These are phyloP conservation scores for Bombus fervidus DNA, from an alignment of 1,140 invertebrate genomes.

Conservation along the genomic window DNA sequence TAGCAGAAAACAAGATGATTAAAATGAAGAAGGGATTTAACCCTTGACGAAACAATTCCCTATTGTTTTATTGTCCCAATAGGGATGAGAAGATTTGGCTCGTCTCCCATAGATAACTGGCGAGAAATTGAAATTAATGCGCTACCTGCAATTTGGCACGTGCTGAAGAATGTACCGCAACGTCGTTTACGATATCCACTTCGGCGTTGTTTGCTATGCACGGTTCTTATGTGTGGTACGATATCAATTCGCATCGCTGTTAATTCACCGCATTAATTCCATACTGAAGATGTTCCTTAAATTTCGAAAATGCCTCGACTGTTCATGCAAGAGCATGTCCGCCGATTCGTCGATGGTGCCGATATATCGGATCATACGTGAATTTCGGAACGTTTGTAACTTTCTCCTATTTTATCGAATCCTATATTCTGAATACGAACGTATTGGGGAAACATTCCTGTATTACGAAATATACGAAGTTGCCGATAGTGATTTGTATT, in stretches of 20 bases:
- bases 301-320: conserved; percentile 14
- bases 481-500: too few species aligned
- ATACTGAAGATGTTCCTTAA: background rate
- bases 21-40: too few species aligned
- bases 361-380: background rate
- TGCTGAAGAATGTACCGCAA: conserved; percentile 34
- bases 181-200: conserved; percentile 51
- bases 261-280: conserved; percentile 4
- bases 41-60: too few species aligned
- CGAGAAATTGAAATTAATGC: conserved; percentile 51
- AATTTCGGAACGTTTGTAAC: too few species aligned
- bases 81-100: conserved; percentile 1
- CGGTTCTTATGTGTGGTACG: conserved; percentile 12
- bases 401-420: too few species aligned
- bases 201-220: conserved; percentile 29
- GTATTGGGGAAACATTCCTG: too few species aligned
- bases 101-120: background rate
- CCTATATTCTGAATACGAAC: too few species aligned
- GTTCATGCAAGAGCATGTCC: background rate
- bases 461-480: too few species aligned
- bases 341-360: background rate
- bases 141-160: conserved; percentile 57
- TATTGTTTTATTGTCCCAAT: background rate
- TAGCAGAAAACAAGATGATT: too few species aligned
- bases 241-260: conserved; percentile 45